Percentiles rank a stretch among this genome's conserved stretches.
Evolutionary conservation across 2,888 invertebrate genomes (phyloP).

Genomic region (Cactoblastis cactorum): DNA sequence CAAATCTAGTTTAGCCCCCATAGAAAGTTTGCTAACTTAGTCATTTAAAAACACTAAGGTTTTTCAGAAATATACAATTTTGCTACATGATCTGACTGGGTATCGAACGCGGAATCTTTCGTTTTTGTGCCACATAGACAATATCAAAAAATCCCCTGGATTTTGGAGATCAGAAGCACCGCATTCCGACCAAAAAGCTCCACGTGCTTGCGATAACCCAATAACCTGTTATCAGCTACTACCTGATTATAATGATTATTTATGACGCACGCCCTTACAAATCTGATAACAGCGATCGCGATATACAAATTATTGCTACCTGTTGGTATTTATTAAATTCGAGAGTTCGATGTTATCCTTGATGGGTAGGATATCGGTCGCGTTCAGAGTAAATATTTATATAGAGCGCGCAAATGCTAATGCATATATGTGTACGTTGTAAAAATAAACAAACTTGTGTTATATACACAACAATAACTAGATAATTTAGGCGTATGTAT

Average conservation of each 20-base stretch:
- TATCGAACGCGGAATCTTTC: no score
- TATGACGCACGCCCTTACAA: slow-evolving; percentile 42
- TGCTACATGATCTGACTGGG: no score
- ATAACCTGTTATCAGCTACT: background rate
- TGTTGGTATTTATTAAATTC: slow-evolving; percentile 16
- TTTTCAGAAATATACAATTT: no score
- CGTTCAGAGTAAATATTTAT: background rate
- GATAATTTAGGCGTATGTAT: no score
- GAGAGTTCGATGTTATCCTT: background rate
- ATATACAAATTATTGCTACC: slow-evolving; percentile 40
- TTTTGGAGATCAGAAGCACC: background rate
- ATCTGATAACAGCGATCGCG: slow-evolving; percentile 37
- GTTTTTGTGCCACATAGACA: no score
- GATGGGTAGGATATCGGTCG: background rate
- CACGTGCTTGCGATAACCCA: slow-evolving; percentile 10
- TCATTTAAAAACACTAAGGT: no score
- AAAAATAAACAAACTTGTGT: no score
- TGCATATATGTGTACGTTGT: background rate
- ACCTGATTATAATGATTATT: slow-evolving; percentile 14
- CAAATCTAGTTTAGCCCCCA: no score
- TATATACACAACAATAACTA: no score
- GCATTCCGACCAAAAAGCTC: slow-evolving; percentile 2
- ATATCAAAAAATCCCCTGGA: background rate
- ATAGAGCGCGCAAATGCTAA: background rate
- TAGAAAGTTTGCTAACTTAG: no score